Evolutionary conservation across 2,888 invertebrate genomes (phyloP).

Genomic region (Drosophila borborema): DNA sequence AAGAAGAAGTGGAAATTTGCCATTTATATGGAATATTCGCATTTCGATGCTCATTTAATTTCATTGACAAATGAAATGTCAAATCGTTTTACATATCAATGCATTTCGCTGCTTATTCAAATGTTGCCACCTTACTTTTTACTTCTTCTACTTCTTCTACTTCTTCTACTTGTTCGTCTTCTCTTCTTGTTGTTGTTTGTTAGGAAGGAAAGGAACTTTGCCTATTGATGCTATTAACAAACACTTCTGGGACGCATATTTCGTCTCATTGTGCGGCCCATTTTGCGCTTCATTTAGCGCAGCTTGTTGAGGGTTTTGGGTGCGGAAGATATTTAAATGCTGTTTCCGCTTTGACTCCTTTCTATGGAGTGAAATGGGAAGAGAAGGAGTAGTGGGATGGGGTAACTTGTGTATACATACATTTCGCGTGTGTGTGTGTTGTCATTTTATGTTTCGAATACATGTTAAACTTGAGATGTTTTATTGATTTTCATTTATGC

Average conservation of each 20-base stretch:
- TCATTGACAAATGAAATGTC: constrained; percentile 77
- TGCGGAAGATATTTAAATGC: constrained; percentile 69
- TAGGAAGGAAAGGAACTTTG: constrained; percentile 21
- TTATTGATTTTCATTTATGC: constrained; percentile 78
- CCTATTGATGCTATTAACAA: constrained; percentile 70
- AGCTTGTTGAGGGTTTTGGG: constrained; percentile 17
- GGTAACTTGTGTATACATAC: neutral
- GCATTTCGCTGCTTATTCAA: constrained; percentile 56
- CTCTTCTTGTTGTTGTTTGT: neutral
- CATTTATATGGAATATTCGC: constrained; percentile 34
- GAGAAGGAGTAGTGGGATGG: neutral
- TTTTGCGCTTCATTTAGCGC: constrained; percentile 74
- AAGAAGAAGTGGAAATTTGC: neutral
- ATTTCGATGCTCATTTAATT: constrained; percentile 63
- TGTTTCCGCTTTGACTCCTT: constrained; percentile 53
- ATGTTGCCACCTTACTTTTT: constrained; percentile 42
- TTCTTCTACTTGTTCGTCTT: neutral
- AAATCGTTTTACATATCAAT: constrained; percentile 77
- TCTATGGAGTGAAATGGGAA: neutral
- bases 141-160: neutral
- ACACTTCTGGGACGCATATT: constrained; percentile 51
- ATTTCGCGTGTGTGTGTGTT: constrained; percentile 8
- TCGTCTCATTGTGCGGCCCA: constrained; percentile 61
- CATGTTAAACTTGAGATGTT: constrained; percentile 48
- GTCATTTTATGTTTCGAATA: constrained; percentile 50